A percentile compares a stretch with the other conserved stretches of the same genome.
These are phyloP conservation scores for Octopus sinensis DNA, from an alignment of 1,140 invertebrate species.

Conservation along the genomic window DNA sequence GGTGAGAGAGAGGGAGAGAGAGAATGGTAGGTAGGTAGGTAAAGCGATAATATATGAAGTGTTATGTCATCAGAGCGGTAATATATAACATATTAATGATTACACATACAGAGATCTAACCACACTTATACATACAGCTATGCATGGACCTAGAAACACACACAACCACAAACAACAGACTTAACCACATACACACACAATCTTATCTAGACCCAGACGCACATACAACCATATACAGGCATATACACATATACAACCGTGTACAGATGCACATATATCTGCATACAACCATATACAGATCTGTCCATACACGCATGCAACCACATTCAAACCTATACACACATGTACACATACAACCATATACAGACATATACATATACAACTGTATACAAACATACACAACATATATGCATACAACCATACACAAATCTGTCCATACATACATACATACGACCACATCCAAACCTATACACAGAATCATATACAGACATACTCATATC, in stretches of 20 bases:
- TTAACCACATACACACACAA: background rate
- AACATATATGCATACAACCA: background rate
- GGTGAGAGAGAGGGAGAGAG: background rate
- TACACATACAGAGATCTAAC: background rate
- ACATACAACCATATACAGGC: background rate
- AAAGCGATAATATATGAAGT: constrained; percentile 2
- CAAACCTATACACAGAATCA: no score
- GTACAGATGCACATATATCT: background rate
- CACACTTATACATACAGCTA: background rate
- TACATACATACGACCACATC: background rate
- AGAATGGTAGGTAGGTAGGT: constrained; percentile 4
- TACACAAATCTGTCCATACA: background rate
- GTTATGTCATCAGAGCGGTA: no score
- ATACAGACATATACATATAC: background rate
- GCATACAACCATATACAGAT: background rate
- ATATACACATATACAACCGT: background rate
- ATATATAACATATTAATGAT: no score
- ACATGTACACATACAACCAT: background rate
- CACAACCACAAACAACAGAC: background rate
- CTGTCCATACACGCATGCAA: background rate
- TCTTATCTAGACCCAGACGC: background rate
- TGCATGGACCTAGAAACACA: background rate
- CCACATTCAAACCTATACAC: background rate
- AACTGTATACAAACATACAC: background rate
- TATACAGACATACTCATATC: background rate